Evolutionary conservation across 2,888 invertebrate genomes (phyloP).

Genomic region (Yponomeuta sedellus): DNA sequence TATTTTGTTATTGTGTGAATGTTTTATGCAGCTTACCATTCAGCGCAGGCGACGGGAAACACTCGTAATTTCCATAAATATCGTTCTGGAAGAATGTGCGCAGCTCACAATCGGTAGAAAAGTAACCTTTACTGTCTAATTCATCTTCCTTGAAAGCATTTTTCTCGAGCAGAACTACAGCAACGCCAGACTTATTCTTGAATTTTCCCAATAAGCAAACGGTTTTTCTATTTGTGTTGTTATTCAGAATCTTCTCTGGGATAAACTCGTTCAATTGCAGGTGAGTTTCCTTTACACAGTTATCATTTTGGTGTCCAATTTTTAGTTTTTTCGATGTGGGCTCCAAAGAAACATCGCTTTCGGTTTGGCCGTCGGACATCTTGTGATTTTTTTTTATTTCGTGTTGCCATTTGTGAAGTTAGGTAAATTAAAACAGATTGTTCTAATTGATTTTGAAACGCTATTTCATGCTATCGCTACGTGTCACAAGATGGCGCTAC

Average conservation of each 20-base stretch:
- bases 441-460: too few relatives aligned
- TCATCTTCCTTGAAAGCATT: constrained; percentile 83
- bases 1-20: not conserved
- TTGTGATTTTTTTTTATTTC: constrained; percentile 33
- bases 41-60: constrained; percentile 76
- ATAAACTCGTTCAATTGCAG: constrained; percentile 80
- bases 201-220: constrained; percentile 84
- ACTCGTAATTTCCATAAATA: constrained; percentile 89
- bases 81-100: constrained; percentile 86
- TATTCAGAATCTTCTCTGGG: constrained; percentile 80
- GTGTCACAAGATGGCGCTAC: too few relatives aligned
- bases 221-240: constrained; percentile 83
- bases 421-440: too few relatives aligned
- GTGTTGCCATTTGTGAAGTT: too few relatives aligned
- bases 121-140: constrained; percentile 74
- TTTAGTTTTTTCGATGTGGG: constrained; percentile 61
- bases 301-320: constrained; percentile 53
- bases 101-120: constrained; percentile 77
- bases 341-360: constrained; percentile 46
- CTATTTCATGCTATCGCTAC: too few relatives aligned
- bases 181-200: constrained; percentile 76
- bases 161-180: constrained; percentile 88
- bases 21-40: constrained; percentile 78
- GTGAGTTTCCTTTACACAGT: constrained; percentile 43
- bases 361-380: constrained; percentile 62